Evolutionary conservation across 2,797 vertebrate genomes (phyloP).

Genomic region (Lithobates sylvaticus): DNA sequence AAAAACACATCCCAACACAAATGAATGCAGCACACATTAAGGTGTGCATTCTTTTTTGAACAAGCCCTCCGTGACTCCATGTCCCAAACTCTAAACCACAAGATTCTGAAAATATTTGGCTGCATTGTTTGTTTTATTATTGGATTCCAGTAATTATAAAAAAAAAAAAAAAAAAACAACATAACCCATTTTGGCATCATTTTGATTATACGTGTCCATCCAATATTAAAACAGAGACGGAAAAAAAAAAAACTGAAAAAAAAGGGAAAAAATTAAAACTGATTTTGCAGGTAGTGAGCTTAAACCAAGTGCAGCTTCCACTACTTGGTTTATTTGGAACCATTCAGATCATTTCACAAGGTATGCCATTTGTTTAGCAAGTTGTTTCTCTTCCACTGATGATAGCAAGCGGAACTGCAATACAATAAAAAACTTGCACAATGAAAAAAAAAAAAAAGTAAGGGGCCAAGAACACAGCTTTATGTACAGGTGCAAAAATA

Average conservation of each 20-base stretch:
- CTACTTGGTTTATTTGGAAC: conserved; percentile 29
- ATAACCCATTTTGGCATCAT: conserved; percentile 43
- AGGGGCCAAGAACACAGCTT: conserved; percentile 51
- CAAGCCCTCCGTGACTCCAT: neutral
- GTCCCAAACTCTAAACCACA: neutral
- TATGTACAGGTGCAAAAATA: conserved; percentile 59
- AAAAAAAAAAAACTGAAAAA: conserved; percentile 1
- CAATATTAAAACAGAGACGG: neutral
- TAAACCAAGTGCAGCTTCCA: conserved; percentile 41
- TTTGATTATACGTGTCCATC: conserved; percentile 41
- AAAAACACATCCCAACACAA: neutral
- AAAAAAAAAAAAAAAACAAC: conserved; percentile 43
- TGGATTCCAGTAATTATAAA: conserved; percentile 55
- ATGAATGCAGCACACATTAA: neutral
- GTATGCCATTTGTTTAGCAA: neutral
- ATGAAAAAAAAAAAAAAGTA: conserved; percentile 10
- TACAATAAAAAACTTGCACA: conserved; percentile 18
- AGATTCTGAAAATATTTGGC: conserved; percentile 21
- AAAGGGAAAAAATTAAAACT: conserved; percentile 4
- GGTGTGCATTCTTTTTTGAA: neutral
- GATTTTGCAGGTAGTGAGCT: neutral
- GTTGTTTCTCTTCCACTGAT: conserved; percentile 20
- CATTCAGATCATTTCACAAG: neutral
- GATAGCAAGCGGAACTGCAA: neutral
- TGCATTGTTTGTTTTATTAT: conserved; percentile 54